Base-by-base conservation (phyloP, 2,888 invertebrate genomes). In the Bombylius major region DNA sequence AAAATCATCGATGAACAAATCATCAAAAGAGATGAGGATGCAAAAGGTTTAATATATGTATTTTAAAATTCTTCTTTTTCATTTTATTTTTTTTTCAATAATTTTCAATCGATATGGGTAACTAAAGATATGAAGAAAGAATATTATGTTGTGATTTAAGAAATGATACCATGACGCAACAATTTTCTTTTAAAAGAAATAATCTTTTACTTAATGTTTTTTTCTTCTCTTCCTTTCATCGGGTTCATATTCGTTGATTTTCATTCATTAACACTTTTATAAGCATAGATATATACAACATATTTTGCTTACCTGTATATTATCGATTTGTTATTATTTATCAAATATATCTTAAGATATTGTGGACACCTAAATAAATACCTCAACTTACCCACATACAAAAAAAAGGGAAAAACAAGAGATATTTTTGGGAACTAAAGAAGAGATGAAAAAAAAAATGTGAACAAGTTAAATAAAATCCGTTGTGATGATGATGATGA, bases 111-210 rank as follows among this genome's bases (percentile, higher is more conserved):
- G 23, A 23, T 23, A 23, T 23, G 23, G 23, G 23, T 23, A 23
- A 23, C 23, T 23, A 23, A 23, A 23, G 23, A 23, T 1, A 23
- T 23, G 23, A 23, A 23, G 23, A 23, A 23, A 23, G 23, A 23
- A 23, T 23, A 23, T 23, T 23, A 23, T 23, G 23, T 23, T 23
- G 3, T 23, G 54, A 32, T 54, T 54, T 56, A 42, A 56, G 56
- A 56, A 56, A 56, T 51, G 56, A 58, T 56, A 49, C 51, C 58
- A 52, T 58, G 58, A 56, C 56, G 54, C 54, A 56, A 54, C 51
- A 49, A 48, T 42, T 46, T 50, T 54, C 50, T 45, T 34, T 54
- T 42, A 42, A 11, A 39, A 11, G 11, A 11, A 42, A 42, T 11
- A 42, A 11, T 42, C 11, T 42, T 42, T 42, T 42, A 5, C 11